Evolutionary conservation across 2,113 vertebrate genomes (phyloP).

Genomic region (Sinocyclocheilus grahami): DNA sequence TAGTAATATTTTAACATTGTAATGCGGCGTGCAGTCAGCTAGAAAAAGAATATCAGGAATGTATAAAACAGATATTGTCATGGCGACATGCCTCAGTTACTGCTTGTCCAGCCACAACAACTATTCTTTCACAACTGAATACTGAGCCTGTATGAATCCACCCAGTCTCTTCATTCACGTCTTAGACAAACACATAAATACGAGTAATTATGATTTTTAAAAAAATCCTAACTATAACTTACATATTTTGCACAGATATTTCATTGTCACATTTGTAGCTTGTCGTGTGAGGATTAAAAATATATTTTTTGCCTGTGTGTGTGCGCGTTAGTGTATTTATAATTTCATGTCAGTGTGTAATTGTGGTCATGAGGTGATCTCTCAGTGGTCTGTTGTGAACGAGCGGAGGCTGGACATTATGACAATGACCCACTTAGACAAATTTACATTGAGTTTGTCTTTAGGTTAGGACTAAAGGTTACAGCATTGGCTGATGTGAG

Average conservation of each 20-base stretch:
- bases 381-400: neutral
- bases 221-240: neutral
- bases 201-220: neutral
- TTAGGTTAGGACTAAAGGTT: slow-evolving; percentile 25
- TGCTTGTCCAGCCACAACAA: slow-evolving; percentile 20
- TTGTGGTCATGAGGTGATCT: slow-evolving; percentile 8
- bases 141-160: slow-evolving; percentile 20
- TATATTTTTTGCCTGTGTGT: neutral
- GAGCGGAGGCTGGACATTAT: slow-evolving; percentile 5
- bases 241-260: neutral
- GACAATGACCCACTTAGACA: slow-evolving; percentile 21
- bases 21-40: slow-evolving; percentile 7
- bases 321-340: neutral
- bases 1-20: neutral
- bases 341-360: slow-evolving; percentile 8
- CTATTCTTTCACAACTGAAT: slow-evolving; percentile 18
- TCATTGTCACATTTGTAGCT: neutral
- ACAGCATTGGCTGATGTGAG: neutral
- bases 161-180: neutral
- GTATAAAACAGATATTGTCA: slow-evolving; percentile 19
- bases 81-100: slow-evolving; percentile 24
- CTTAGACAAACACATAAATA: neutral
- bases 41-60: slow-evolving; percentile 17
- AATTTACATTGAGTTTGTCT: slow-evolving; percentile 18
- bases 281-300: neutral